Evolutionary conservation across 2,113 vertebrate genomes (phyloP).

Genomic region (Casuarius casuarius): DNA sequence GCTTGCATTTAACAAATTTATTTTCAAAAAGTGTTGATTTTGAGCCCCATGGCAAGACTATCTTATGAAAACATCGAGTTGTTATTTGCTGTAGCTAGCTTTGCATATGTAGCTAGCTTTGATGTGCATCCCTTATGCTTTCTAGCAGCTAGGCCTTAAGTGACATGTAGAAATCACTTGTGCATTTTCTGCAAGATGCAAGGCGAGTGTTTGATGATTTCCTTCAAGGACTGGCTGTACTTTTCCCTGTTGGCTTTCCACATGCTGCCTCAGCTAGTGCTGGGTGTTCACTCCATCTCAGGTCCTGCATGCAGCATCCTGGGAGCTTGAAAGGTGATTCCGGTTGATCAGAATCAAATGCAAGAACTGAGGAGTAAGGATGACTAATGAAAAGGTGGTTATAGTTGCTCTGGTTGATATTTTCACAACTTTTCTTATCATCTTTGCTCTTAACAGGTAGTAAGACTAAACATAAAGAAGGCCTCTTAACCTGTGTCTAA

Average conservation of each 20-base stretch:
- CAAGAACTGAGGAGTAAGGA: neutral
- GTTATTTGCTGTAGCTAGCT: neutral
- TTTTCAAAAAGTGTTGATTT: neutral
- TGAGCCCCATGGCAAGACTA: neutral
- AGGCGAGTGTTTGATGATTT: neutral
- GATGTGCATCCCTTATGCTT: neutral
- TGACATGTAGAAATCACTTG: neutral
- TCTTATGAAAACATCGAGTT: neutral
- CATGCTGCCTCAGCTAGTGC: neutral
- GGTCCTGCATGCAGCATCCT: neutral
- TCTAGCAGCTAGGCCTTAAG: neutral
- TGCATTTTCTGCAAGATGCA: neutral
- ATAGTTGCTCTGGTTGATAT: neutral
- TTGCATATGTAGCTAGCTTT: neutral
- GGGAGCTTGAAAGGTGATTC: neutral
- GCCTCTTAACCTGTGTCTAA: neutral
- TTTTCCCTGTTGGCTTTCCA: neutral
- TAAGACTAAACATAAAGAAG: neutral
- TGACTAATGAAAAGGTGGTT: neutral
- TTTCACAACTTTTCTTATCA: neutral
- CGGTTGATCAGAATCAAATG: neutral
- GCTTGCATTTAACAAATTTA: neutral
- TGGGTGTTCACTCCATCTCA: neutral
- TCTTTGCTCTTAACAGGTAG: neutral
- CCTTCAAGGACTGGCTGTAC: neutral